Evolutionary conservation across 2,888 invertebrate species (phyloP).

Genomic region (Mythimna lalbum): DNA sequence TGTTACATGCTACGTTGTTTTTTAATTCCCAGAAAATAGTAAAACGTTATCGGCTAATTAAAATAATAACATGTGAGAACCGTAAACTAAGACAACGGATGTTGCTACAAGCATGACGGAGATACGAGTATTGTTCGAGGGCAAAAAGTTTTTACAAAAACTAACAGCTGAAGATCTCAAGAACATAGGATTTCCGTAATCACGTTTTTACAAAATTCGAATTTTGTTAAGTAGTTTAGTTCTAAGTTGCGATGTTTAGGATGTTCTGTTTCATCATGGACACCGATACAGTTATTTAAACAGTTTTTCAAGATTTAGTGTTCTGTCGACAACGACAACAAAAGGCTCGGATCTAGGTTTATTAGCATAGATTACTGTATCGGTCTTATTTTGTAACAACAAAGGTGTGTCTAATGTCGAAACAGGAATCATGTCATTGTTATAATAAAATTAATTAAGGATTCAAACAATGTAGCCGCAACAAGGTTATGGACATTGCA

Average conservation of each 20-base stretch:
- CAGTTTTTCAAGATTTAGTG: background rate
- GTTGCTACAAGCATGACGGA: conserved; percentile 55
- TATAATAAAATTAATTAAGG: conserved; percentile 42
- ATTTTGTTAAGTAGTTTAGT: conserved; percentile 22
- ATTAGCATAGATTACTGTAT: background rate
- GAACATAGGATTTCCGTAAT: conserved; percentile 57
- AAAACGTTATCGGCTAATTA: conserved; percentile 41
- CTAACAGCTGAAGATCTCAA: conserved; percentile 63
- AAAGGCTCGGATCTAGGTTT: background rate
- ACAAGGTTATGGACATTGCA: conserved; percentile 53
- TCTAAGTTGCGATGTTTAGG: conserved; percentile 11
- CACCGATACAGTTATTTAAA: conserved; percentile 16
- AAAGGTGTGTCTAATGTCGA: background rate
- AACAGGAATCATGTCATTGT: conserved; percentile 31
- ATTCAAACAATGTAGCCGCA: conserved; percentile 50
- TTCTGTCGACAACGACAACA: background rate
- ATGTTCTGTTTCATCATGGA: conserved; percentile 15
- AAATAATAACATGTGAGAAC: conserved; percentile 54
- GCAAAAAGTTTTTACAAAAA: conserved; percentile 61
- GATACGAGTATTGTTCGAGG: conserved; percentile 48
- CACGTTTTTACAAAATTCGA: conserved; percentile 37
- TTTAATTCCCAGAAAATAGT: conserved; percentile 42
- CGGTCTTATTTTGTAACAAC: background rate
- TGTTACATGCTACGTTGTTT: conserved; percentile 25
- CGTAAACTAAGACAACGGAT: conserved; percentile 63